A percentile compares a stretch with the other conserved stretches of the same genome.
phyloP scores from a whole-genome alignment of 2,888 invertebrate species.

The Cerastis rubricosa region DNA sequence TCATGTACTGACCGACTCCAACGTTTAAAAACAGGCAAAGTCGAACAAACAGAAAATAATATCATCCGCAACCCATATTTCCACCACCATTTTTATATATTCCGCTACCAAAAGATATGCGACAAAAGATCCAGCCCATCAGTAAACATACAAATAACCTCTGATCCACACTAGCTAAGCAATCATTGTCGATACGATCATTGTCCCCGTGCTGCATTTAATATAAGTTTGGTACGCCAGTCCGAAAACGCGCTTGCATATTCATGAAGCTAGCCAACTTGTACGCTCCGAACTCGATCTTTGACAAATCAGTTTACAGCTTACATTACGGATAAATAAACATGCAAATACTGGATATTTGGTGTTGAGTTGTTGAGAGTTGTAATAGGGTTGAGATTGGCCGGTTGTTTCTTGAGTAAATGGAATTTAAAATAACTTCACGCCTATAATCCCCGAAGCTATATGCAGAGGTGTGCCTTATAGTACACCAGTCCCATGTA shows the following conservation, averaged over 20 bases:
- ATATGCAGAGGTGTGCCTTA: too few relatives aligned
- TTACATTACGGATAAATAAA: conserved; percentile 63
- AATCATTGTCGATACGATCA: conserved; percentile 59
- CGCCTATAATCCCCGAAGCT: too few relatives aligned
- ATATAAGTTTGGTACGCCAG: conserved; percentile 75
- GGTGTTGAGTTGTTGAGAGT: conserved; percentile 19
- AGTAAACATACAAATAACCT: conserved; percentile 26
- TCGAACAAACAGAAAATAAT: not conserved
- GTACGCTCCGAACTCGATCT: conserved; percentile 59
- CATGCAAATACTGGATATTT: conserved; percentile 56
- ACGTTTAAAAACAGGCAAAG: not conserved
- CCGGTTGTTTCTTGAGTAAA: not conserved
- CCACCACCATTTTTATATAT: not conserved
- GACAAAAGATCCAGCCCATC: conserved; percentile 16
- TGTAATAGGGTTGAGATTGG: not conserved
- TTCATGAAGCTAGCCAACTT: conserved; percentile 72
- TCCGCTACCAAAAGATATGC: conserved; percentile 13
- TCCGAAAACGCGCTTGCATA: conserved; percentile 68
- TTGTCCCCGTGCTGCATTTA: conserved; percentile 69
- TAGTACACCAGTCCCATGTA: too few relatives aligned
- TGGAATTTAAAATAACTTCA: not conserved
- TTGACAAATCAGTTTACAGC: conserved; percentile 68
- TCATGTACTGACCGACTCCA: not conserved
- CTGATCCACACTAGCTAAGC: conserved; percentile 28
- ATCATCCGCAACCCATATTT: not conserved